Base-by-base conservation (phyloP, 2,113 vertebrate species). In the Benitochromis conjunctus region DNA sequence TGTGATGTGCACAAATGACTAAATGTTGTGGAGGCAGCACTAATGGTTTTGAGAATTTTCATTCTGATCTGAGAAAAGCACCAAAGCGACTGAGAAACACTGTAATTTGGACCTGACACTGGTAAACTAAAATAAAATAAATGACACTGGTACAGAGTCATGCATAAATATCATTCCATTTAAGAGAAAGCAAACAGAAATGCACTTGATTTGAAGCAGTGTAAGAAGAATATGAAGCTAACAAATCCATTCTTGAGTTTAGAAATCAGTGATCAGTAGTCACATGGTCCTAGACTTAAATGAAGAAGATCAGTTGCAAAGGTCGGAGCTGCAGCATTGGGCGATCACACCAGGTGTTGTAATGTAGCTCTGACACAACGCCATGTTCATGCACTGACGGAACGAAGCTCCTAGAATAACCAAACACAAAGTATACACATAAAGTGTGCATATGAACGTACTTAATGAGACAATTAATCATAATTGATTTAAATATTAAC, bases 351-450 rank as follows among this genome's bases (percentile, higher is more conserved):
- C 87, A 0, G 89, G 92, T 9, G 91, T 93, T 8, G 2, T 3
- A 34, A 85, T 69, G 84, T 16, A 92, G 18, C 88, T 81, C 82
- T 93, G 86, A 76, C 92, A 93, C 13, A 88, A 77, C 0, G n/a
- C 88, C 91, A 90, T 91, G 88, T 88, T 88, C 81, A 94, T 94
- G 83, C 92, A 94, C 71, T 81, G 82, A 16, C 92, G 89, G 51
- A 91, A 90, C 0, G 88, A 91, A 2, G 1, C 2, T 11, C 12
- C 91, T 93, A 38, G n/a, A 60, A 78, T 4, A 14, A 56, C 3
- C 29, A 54, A 18, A 81, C 6, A 81, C 19, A 24, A 38, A 46
- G 7, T 4, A 51, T 3, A 7, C 26, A 41, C 18, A 24, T 18
- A 29, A 18, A 18, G 9, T 31, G 21, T n/a, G n/a, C n/a, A n/a